phyloP scores from a whole-genome alignment of 2,888 invertebrate genomes.

The Physocephala rufipes region DNA sequence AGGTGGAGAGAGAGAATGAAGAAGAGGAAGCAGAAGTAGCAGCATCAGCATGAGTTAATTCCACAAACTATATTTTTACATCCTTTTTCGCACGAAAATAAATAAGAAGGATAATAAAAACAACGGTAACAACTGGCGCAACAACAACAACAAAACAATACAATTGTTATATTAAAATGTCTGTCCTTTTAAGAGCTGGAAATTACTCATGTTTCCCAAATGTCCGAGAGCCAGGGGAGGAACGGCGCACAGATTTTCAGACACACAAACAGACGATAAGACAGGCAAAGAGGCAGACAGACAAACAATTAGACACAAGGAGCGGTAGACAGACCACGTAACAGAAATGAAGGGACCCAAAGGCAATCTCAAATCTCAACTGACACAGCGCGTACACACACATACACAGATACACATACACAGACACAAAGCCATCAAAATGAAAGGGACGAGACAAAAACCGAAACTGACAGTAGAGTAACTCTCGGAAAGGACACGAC shows the following conservation, averaged over 20 bases:
- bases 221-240: not conserved
- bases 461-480: no score
- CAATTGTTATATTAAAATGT: constrained; percentile 3
- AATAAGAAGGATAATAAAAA: not conserved
- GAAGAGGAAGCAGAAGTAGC: not conserved
- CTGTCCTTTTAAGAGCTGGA: no score
- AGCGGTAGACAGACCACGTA: no score
- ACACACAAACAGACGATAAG: not conserved
- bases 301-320: not conserved
- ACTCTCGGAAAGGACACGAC: not conserved
- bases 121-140: not conserved
- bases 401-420: no score
- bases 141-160: constrained; percentile 1
- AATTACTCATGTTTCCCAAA: no score
- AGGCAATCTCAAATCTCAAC: no score
- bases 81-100: not conserved
- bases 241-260: not conserved
- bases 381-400: no score
- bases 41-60: not conserved
- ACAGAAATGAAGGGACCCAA: no score
- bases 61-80: not conserved
- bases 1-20: no score
- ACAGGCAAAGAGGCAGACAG: not conserved
- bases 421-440: not conserved
- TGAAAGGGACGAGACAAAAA: not conserved